Conservation (phyloP, 2,113 vertebrate species). For the Machaerirhynchus nigripectus region DNA sequence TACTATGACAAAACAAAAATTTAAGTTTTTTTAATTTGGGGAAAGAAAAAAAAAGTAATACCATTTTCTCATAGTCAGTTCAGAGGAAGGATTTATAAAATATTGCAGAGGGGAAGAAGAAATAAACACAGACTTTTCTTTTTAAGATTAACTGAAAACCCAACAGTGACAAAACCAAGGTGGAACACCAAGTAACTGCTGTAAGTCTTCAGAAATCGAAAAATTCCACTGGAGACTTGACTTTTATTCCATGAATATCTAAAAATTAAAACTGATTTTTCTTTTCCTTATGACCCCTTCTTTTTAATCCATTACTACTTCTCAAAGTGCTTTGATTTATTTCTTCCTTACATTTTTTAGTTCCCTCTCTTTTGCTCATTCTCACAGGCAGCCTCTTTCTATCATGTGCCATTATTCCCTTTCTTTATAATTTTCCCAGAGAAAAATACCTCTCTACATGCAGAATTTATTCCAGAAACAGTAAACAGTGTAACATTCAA, state of each 20-base stretch:
- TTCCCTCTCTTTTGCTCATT: neutral
- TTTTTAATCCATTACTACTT: neutral
- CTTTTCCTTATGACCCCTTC: rapidly evolving
- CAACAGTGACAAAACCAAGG: neutral
- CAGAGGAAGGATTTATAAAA: neutral
- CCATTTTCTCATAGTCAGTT: neutral
- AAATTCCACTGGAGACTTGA: neutral
- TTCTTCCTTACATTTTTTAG: neutral
- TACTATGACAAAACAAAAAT: neutral
- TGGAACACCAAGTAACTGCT: neutral
- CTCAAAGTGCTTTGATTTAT: neutral
- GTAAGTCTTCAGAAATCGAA: neutral
- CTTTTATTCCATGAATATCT: neutral
- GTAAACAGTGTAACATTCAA: neutral
- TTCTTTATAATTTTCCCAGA: neutral
- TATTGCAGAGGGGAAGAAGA: rapidly evolving
- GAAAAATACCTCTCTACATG: neutral
- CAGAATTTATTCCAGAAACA: neutral
- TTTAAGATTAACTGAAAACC: neutral
- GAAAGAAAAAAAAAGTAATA: rapidly evolving
- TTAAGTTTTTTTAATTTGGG: neutral
- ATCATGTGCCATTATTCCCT: neutral
- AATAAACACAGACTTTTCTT: neutral
- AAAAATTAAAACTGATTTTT: neutral
- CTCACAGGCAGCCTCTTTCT: neutral